Evolutionary conservation across 2,888 invertebrate genomes (phyloP).

Genomic region (Himalopsyche japonica): DNA sequence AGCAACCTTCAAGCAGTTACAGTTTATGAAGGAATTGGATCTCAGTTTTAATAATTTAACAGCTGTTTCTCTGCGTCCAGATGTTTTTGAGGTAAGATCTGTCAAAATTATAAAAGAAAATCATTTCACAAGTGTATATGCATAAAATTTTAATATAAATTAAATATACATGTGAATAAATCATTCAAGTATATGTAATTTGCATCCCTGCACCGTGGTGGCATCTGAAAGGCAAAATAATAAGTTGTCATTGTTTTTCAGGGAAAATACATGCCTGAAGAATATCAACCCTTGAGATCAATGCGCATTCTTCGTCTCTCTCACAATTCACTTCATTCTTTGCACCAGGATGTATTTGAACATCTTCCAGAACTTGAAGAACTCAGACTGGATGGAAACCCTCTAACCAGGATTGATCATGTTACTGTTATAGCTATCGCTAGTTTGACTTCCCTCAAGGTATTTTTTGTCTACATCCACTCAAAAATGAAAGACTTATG

Average conservation of each 20-base stretch:
- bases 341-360: conserved; percentile 76
- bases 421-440: conserved; percentile 68
- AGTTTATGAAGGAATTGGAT: conserved; percentile 65
- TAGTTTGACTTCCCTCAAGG: conserved; percentile 67
- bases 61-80: conserved; percentile 61
- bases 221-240: neutral
- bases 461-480: conserved; percentile 43
- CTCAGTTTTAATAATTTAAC: conserved; percentile 71
- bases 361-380: conserved; percentile 70
- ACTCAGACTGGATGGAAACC: conserved; percentile 75
- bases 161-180: too few relatives aligned
- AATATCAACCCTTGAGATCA: conserved; percentile 63
- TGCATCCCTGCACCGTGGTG: too few relatives aligned
- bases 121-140: too few relatives aligned
- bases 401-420: conserved; percentile 67
- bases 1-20: conserved; percentile 66
- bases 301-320: conserved; percentile 68
- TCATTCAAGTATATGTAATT: too few relatives aligned
- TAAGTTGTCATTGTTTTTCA: conserved; percentile 46
- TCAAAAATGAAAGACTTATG: too few relatives aligned
- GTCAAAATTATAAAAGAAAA: too few relatives aligned
- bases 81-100: conserved; percentile 71
- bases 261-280: conserved; percentile 62
- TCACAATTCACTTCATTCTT: conserved; percentile 69
- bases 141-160: too few relatives aligned